Conservation (phyloP, 2,888 invertebrate species). For the Aelia acuminata region DNA sequence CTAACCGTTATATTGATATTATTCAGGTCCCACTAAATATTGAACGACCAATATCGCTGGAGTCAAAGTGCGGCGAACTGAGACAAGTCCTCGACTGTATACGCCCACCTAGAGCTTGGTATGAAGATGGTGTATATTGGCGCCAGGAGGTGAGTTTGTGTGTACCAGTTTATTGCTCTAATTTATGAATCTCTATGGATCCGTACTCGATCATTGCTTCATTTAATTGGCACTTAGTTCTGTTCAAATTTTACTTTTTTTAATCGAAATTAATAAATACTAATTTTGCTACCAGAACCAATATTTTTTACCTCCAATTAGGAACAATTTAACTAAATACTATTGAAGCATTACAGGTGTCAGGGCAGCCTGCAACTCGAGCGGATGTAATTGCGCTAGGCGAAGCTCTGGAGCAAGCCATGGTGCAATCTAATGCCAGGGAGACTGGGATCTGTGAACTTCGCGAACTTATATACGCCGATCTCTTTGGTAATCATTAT, state of each 20-base stretch:
- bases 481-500: neutral
- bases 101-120: slow-evolving; percentile 3
- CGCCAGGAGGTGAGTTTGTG: neutral
- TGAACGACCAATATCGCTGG: neutral
- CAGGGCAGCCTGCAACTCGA: slow-evolving; percentile 28
- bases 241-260: neutral
- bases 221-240: too few relatives aligned
- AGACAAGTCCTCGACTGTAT: slow-evolving; percentile 37
- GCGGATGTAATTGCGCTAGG: neutral
- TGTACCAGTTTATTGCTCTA: neutral
- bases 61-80: slow-evolving; percentile 1
- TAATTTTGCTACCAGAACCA: too few relatives aligned
- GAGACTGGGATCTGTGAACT: neutral
- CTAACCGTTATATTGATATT: neutral
- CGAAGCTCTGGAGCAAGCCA: neutral
- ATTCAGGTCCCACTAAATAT: neutral
- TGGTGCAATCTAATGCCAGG: neutral
- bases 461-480: slow-evolving; percentile 3
- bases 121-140: neutral
- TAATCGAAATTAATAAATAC: too few relatives aligned
- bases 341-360: slow-evolving; percentile 19
- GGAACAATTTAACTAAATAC: neutral
- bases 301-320: neutral
- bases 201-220: too few relatives aligned
- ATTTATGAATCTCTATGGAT: neutral